These are phyloP conservation scores for Ypsolopha sequella DNA, from an alignment of 2,888 invertebrate genomes.

Conservation along the genomic window DNA sequence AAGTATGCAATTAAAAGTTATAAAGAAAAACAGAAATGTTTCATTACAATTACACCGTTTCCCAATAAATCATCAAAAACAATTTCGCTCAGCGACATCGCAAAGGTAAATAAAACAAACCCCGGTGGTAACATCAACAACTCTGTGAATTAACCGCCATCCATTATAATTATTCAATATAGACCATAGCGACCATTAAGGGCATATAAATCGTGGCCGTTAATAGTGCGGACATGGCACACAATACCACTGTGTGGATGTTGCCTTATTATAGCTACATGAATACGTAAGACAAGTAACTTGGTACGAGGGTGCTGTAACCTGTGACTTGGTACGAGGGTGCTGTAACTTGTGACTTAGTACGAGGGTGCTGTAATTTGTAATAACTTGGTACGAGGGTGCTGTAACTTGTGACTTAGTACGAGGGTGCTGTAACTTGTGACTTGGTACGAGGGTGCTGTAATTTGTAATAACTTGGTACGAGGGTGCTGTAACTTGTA, in stretches of 20 bases:
- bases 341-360: no score
- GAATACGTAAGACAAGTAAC: not conserved
- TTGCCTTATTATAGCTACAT: not conserved
- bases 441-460: slow-evolving; percentile 4
- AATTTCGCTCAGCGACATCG: not conserved
- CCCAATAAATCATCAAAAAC: no score
- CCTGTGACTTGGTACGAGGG: no score
- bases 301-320: no score
- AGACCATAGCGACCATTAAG: slow-evolving; percentile 35
- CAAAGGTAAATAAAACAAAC: slow-evolving; percentile 6
- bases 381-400: no score
- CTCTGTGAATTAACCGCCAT: slow-evolving; percentile 25
- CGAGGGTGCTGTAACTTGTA: no score
- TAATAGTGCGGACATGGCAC: slow-evolving; percentile 54
- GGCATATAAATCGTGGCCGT: slow-evolving; percentile 50
- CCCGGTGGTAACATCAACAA: slow-evolving; percentile 30
- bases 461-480: no score
- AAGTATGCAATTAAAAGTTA: no score
- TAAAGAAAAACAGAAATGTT: no score
- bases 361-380: no score
- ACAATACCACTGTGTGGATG: slow-evolving; percentile 38
- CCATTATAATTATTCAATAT: slow-evolving; percentile 58
- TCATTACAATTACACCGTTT: no score
- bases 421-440: slow-evolving; percentile 1
- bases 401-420: not conserved